Percentiles rank a stretch among this genome's conserved stretches.
Conservation (phyloP, 2,113 vertebrate genomes). For the Proteles cristata region DNA sequence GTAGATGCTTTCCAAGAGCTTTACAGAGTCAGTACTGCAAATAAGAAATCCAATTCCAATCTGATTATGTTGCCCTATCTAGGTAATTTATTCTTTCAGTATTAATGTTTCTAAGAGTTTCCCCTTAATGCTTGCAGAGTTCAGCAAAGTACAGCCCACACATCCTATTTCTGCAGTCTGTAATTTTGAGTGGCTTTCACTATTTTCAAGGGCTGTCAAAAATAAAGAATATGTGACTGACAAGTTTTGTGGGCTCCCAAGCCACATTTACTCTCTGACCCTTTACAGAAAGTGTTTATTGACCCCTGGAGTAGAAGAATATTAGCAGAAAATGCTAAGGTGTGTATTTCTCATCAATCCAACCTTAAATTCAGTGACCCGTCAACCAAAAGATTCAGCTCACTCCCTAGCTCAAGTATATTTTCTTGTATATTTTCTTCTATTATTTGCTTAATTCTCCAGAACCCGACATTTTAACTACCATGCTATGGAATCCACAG, state of each 20-base stretch:
- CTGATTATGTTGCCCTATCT: not conserved
- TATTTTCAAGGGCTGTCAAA: not conserved
- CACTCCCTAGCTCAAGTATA: not conserved
- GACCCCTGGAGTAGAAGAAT: not conserved
- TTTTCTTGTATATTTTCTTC: not conserved
- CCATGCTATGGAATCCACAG: not conserved
- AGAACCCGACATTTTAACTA: not conserved
- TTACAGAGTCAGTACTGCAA: not conserved
- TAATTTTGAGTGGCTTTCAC: not conserved
- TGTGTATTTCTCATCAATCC: not conserved
- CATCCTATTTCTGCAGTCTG: not conserved
- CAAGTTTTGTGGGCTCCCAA: not conserved
- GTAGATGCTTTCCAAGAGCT: not conserved
- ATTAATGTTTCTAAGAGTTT: slow-evolving; percentile 39
- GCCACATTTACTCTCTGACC: not conserved
- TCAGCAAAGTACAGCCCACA: not conserved
- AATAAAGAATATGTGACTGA: not conserved
- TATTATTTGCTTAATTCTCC: not conserved
- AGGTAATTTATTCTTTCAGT: not conserved
- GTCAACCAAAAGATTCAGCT: not conserved
- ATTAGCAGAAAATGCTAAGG: not conserved
- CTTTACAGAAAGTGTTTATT: not conserved
- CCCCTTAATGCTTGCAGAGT: not conserved
- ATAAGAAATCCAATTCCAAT: not conserved
- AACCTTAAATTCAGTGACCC: not conserved